Evolutionary conservation across 2,888 invertebrate species (phyloP), one percentile per base, ranked within the genome.

Genomic region (Acholoe squamosa): DNA sequence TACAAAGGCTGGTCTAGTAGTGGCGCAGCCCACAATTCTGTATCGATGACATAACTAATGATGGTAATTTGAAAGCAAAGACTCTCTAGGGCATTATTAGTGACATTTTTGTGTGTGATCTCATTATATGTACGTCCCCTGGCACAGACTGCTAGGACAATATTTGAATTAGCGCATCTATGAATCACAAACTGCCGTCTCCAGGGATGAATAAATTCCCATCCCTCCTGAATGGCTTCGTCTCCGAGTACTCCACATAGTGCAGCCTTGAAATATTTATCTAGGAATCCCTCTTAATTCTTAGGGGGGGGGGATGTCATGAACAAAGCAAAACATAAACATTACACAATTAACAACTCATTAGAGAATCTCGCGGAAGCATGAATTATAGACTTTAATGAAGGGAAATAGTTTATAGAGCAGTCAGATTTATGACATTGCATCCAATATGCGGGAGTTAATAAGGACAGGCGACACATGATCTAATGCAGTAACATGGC

Each of bases 81-180:
- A 14, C 80, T 43, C 80, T 28, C 80, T 5, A 14, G 19, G 80
- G 80, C 80, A 43, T 80, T 80, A 80, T 43, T 80, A 80, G 43
- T 80, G 80, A 1, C n/a, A 25, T 76, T 80, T 43, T 80, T 33
- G 14, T 5, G 80, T 16, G 34, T 80, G 80, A 80, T 80, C 80
- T 80, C 80, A 43, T 80, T 80, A 80, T 43, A 80, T 43, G 25
- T 43, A 80, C 16, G 43, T 43, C 43, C 80, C 33, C 19, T 33
- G n/a, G 43, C 34, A 43, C 25, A 43, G n/a, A 34, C 34, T 34
- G 34, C 19, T 16, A 80, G 80, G 80, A 43, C 80, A 80, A 80
- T 80, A 80, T 80, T 80, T 80, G 80, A 80, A 33, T 33, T 80
- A 80, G 80, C 80, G 19, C 80, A 43, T 80, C 80, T 80, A 80